A percentile compares a stretch with the other conserved stretches of the same genome.
Evolutionary conservation across 2,113 vertebrate species (phyloP).

Genomic region (Neomonachus schauinslandi): DNA sequence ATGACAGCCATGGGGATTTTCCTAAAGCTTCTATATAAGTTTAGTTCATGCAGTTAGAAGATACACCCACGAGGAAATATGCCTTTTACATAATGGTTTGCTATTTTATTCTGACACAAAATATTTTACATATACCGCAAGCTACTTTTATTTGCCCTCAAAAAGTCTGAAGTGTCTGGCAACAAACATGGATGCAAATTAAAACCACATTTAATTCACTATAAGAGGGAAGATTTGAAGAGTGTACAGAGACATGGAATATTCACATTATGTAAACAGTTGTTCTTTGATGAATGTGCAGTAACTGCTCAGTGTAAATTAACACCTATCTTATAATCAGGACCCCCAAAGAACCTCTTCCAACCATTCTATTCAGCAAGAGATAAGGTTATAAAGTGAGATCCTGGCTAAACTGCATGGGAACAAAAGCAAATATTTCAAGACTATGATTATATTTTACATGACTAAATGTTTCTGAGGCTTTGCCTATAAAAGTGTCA

Average conservation of each 20-base stretch:
- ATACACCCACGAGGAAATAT: background rate
- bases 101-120: constrained; percentile 54
- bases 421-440: constrained; percentile 80
- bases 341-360: constrained; percentile 62
- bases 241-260: constrained; percentile 41
- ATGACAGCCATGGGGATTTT: constrained; percentile 17
- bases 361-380: constrained; percentile 55
- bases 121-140: constrained; percentile 66
- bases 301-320: constrained; percentile 64
- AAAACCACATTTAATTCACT: constrained; percentile 74
- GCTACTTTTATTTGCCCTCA: constrained; percentile 70
- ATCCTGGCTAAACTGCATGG: constrained; percentile 52
- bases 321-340: constrained; percentile 69
- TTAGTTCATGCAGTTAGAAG: constrained; percentile 43
- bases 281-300: constrained; percentile 35
- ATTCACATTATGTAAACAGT: constrained; percentile 66
- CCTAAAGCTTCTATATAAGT: constrained; percentile 54
- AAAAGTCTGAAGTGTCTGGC: constrained; percentile 53
- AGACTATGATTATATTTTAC: constrained; percentile 81
- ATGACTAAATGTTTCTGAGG: constrained; percentile 82
- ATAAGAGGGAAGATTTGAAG: constrained; percentile 50
- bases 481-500: constrained; percentile 84
- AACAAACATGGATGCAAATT: constrained; percentile 67
- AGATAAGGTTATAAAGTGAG: constrained; percentile 67
- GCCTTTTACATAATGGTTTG: constrained; percentile 14